Conservation (phyloP, 2,888 invertebrate species). For the Neoaliturus tenellus region DNA sequence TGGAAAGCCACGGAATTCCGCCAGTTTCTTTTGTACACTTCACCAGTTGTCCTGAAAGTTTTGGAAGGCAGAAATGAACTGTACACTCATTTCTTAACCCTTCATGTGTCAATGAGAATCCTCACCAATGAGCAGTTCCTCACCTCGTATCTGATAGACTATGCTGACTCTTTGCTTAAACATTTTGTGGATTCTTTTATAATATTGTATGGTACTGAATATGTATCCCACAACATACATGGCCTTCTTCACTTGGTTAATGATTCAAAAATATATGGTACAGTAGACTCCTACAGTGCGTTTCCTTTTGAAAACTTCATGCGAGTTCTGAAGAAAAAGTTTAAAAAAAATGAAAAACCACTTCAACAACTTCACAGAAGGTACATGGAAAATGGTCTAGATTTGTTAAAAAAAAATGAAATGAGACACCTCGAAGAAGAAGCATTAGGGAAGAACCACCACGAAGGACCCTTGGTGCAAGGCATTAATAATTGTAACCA, state of each 20-base stretch:
- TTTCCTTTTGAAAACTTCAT: not conserved
- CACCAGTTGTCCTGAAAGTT: conserved; percentile 27
- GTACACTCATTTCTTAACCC: conserved; percentile 19
- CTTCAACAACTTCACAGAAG: not conserved
- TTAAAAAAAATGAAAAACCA: not conserved
- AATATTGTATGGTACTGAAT: not conserved
- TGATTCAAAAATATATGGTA: not conserved
- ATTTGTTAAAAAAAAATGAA: not conserved
- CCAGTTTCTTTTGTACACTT: conserved; percentile 32
- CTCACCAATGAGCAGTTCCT: not conserved
- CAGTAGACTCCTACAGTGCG: not conserved
- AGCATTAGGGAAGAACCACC: not conserved
- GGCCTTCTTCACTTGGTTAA: not conserved
- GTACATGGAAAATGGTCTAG: not conserved
- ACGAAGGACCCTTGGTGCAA: not conserved
- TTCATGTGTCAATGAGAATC: conserved; percentile 6
- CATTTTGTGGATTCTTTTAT: not conserved
- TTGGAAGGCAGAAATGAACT: conserved; percentile 10
- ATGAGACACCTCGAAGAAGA: not conserved
- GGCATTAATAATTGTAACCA: not conserved
- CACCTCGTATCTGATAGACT: not conserved
- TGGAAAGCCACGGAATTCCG: conserved; percentile 41
- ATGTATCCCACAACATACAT: conserved; percentile 5
- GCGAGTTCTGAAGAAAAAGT: not conserved
- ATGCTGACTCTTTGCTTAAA: not conserved